phyloP scores from a whole-genome alignment of 2,113 vertebrate species.

The Equus quagga region DNA sequence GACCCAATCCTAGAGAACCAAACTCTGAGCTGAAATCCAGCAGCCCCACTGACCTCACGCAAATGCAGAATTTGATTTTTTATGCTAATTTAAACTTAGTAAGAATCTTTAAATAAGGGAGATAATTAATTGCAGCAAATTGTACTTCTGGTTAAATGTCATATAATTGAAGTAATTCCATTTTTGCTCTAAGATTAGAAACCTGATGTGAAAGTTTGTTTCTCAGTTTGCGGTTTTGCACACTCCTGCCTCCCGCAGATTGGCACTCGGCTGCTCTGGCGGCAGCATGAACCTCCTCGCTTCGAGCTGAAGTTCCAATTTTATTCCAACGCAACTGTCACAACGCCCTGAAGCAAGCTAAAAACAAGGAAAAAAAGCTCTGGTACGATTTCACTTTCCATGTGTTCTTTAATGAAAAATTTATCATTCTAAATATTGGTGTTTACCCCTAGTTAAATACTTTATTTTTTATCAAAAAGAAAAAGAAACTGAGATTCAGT shows the following conservation, averaged over 20 bases:
- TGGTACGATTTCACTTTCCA: constrained; percentile 70
- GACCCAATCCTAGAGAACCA: constrained; percentile 21
- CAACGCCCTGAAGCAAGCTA: constrained; percentile 75
- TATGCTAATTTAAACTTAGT: constrained; percentile 70
- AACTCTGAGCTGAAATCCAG: constrained; percentile 35
- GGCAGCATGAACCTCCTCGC: constrained; percentile 41
- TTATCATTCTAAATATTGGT: constrained; percentile 81
- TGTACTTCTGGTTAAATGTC: constrained; percentile 73
- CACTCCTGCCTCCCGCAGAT: constrained; percentile 57
- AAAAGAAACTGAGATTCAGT: constrained; percentile 77
- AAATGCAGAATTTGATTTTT: constrained; percentile 57
- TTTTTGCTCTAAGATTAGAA: constrained; percentile 79
- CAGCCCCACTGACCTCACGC: constrained; percentile 41
- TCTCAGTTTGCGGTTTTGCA: constrained; percentile 66
- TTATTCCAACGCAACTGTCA: constrained; percentile 76
- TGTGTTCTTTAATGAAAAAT: constrained; percentile 81
- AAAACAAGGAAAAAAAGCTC: constrained; percentile 64
- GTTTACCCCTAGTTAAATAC: constrained; percentile 74
- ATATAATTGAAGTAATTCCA: constrained; percentile 75
- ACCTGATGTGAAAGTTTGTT: constrained; percentile 76
- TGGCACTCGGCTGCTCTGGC: constrained; percentile 65
- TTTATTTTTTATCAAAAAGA: constrained; percentile 76
- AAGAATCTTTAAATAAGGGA: constrained; percentile 73
- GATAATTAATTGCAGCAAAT: constrained; percentile 69
- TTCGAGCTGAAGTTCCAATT: constrained; percentile 69